Evolutionary conservation across 2,888 invertebrate genomes (phyloP).

Genomic region (Perdita meconis): DNA sequence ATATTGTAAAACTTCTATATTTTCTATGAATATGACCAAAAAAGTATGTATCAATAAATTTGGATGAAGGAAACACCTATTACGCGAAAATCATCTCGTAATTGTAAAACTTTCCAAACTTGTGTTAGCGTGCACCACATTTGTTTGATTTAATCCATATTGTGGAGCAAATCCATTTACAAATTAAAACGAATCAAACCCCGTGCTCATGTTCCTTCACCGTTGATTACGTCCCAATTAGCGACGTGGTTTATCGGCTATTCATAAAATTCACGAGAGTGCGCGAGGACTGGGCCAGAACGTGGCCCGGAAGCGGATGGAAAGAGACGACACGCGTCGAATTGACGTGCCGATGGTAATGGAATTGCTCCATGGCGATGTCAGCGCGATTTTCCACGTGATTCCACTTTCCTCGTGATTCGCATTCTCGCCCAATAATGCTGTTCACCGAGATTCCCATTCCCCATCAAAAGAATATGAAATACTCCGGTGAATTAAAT

Average conservation of each 20-base stretch:
- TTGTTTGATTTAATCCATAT: no score
- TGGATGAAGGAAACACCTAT: no score
- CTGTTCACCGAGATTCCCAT: constrained; percentile 2
- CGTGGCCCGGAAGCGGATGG: constrained; percentile 7
- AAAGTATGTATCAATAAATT: no score
- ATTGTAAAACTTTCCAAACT: no score
- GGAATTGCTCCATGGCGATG: constrained; percentile 60
- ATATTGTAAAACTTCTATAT: no score
- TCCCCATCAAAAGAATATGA: constrained; percentile 5
- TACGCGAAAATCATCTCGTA: no score
- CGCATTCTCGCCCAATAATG: constrained; percentile 54
- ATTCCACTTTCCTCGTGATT: constrained; percentile 61
- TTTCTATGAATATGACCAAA: no score
- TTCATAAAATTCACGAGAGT: constrained; percentile 58
- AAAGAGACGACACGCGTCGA: constrained; percentile 44
- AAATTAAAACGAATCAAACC: background rate
- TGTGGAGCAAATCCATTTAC: background rate
- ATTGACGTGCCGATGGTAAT: constrained; percentile 64
- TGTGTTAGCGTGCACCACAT: no score
- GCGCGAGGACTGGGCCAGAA: constrained; percentile 7
- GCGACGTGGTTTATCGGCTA: constrained; percentile 53
- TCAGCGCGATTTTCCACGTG: constrained; percentile 64
- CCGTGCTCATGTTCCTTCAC: background rate
- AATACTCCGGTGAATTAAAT: constrained; percentile 25
- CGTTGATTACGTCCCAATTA: constrained; percentile 62